Conservation (phyloP, 2,113 vertebrate genomes). For the Blennius ocellaris region DNA sequence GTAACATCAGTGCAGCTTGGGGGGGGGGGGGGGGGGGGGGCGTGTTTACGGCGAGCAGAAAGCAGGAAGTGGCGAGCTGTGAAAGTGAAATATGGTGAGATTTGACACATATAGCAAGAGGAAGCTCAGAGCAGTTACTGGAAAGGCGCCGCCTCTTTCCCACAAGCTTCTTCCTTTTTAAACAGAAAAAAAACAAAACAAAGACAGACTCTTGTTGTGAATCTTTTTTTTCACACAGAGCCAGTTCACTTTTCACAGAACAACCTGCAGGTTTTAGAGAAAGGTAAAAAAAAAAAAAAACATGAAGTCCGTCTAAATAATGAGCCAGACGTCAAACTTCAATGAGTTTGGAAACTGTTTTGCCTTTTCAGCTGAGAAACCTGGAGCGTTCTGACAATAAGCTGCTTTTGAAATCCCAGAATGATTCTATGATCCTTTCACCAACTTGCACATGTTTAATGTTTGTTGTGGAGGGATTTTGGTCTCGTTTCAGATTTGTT, state of each 20-base stretch:
- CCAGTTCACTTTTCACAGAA: constrained; percentile 44
- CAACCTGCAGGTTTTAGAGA: neutral
- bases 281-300: neutral
- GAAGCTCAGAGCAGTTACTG: constrained; percentile 48
- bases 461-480: too few species aligned
- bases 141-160: constrained; percentile 44
- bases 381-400: too few species aligned
- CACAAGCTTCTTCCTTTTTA: constrained; percentile 30
- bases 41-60: constrained; percentile 4
- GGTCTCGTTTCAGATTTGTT: too few species aligned
- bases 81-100: constrained; percentile 39
- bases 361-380: too few species aligned
- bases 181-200: too few species aligned
- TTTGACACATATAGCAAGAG: constrained; percentile 56
- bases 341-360: too few species aligned
- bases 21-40: too few species aligned
- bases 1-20: neutral
- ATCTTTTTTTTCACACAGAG: neutral
- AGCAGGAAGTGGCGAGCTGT: constrained; percentile 61
- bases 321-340: too few species aligned
- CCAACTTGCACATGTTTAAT: too few species aligned
- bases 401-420: too few species aligned
- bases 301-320: too few species aligned
- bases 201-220: neutral
- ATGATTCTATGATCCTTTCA: too few species aligned